A percentile compares a stretch with the other conserved stretches of the same genome.
Evolutionary conservation across 2,888 invertebrate genomes (phyloP).

Genomic region (Andrena dorsata): DNA sequence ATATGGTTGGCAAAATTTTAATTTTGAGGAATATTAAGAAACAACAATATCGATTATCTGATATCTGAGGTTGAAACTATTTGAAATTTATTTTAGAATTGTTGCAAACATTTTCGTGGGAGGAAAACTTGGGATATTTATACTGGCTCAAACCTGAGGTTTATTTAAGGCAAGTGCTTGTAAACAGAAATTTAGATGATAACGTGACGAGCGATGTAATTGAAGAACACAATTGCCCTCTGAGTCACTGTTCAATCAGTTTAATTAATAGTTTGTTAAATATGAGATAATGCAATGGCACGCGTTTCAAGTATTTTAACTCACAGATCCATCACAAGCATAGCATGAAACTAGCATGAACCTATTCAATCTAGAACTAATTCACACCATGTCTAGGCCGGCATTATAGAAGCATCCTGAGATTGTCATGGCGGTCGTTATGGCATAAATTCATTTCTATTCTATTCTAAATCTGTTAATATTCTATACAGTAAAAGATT

Average conservation of each 20-base stretch:
- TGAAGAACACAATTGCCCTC: conserved; percentile 7
- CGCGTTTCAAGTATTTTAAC: conserved; percentile 11
- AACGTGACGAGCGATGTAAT: conserved; percentile 1
- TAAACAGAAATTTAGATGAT: not conserved
- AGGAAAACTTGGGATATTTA: not conserved
- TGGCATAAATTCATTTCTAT: not conserved
- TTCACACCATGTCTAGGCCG: conserved; percentile 7
- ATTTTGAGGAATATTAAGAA: not conserved
- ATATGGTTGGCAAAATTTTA: not conserved
- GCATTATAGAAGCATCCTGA: not conserved
- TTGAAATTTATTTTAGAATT: not conserved
- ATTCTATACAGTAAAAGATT: not conserved
- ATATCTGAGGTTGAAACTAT: not conserved
- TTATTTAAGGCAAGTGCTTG: not conserved
- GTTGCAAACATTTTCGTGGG: not conserved
- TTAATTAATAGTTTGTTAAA: conserved; percentile 31
- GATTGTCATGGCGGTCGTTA: no score
- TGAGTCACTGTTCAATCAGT: conserved; percentile 2
- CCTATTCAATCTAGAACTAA: conserved; percentile 49
- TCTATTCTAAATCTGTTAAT: not conserved
- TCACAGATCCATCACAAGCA: not conserved
- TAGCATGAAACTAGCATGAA: conserved; percentile 27
- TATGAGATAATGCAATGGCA: conserved; percentile 16
- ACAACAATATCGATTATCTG: not conserved
- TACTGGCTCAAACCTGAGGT: not conserved